Conservation (phyloP, 2,888 invertebrate genomes). For the Colletes collaris region DNA sequence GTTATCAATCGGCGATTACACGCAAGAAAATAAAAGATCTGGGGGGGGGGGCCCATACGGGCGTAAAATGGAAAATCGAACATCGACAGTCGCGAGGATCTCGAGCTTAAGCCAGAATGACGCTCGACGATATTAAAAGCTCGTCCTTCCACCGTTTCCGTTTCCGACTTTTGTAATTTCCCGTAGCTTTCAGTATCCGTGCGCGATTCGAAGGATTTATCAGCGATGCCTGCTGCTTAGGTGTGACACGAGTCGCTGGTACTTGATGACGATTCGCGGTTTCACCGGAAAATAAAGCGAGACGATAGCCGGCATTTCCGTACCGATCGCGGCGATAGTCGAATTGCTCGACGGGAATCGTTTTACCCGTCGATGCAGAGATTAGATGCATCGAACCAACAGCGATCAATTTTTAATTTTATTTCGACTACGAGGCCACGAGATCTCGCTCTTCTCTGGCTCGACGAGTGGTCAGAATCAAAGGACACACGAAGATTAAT, state of each 20-base stretch:
- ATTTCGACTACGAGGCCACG: no score
- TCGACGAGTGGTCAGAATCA: no score
- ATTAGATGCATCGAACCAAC: not conserved
- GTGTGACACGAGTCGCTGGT: conserved; percentile 18
- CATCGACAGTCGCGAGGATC: conserved; percentile 60
- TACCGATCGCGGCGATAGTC: not conserved
- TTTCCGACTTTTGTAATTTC: conserved; percentile 83
- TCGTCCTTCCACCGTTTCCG: conserved; percentile 79
- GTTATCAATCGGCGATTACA: conserved; percentile 48
- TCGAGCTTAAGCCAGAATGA: conserved; percentile 67
- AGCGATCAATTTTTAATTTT: not conserved
- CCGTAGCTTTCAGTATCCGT: conserved; percentile 76
- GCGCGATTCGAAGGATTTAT: conserved; percentile 64
- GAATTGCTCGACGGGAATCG: conserved; percentile 5
- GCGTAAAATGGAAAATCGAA: conserved; percentile 65
- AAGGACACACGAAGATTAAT: no score
- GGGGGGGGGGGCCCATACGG: conserved; percentile 17
- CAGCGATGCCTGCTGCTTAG: conserved; percentile 55
- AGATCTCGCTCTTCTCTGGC: no score
- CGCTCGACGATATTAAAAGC: conserved; percentile 80
- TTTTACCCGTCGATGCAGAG: not conserved
- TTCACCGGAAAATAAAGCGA: conserved; percentile 25
- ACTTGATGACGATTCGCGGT: conserved; percentile 49
- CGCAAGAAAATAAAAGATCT: conserved; percentile 51
- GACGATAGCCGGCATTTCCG: not conserved